Evolutionary conservation across 37 sponge, comb jelly and placozoan species (phyloP), one percentile per base, ranked within the genome.

Genomic region (Ephydatia muelleri): DNA sequence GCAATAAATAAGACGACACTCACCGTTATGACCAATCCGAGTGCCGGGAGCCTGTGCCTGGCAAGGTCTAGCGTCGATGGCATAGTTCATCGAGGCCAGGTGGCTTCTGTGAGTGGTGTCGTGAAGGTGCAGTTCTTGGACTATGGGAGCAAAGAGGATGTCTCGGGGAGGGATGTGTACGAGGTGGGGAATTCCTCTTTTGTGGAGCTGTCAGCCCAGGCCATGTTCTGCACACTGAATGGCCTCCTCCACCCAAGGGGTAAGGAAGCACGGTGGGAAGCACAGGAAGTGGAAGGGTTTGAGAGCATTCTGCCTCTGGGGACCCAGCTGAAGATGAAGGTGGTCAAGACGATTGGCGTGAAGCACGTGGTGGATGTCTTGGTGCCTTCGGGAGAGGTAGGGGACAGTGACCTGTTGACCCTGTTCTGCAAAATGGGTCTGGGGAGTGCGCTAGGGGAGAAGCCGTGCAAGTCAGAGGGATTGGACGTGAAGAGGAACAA

Each of bases 201-300:
- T 37, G 49, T 72, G 11, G 34, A 69, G 16, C 48, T 87, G 19
- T 85, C 85, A 2, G 68, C 64, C 0, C 88, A 84, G 43, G 92
- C 92, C 16, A 57, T 84, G 21, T 40, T 35, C 36, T 92, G 92
- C 71, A 69, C 75, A 12, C 81, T 92, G 70, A 71, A 80, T 48
- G 38, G 75, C 6, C 49, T 80, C 36, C 34, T 48, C 26, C 71
- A 89, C 47, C 85, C 85, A 34, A 26, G 23, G 29, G 80, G 80
- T 35, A 74, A 73, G 67, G 29, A 29, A 0, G 27, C 29, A 4
- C 32, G n/a, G 16, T 80, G 89, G 84, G 76, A 68, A 9, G 32
- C 32, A 0, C 35, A 28, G 48, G 81, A 40, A 0, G 16, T 78
- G n/a, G 75, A 80, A 11, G 70, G 8, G 23, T 89, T 84, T 70